phyloP scores from a whole-genome alignment of 2,113 vertebrate genomes.

The Athene cunicularia region DNA sequence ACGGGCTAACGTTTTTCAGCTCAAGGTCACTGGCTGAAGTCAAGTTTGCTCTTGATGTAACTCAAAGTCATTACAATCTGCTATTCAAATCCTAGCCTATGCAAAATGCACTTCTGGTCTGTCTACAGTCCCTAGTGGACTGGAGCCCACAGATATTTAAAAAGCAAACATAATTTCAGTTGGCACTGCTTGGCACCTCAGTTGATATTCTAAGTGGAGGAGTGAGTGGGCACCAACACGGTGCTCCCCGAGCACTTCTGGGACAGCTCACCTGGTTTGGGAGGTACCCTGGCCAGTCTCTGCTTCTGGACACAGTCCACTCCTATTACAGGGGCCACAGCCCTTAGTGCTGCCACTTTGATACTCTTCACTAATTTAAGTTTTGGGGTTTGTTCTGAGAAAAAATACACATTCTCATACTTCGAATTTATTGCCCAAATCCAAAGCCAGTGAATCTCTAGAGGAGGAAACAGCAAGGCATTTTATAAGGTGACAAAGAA shows the following conservation, averaged over 20 bases:
- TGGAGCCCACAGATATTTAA: background rate
- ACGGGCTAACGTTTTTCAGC: background rate
- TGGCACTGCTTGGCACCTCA: background rate
- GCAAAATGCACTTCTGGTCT: background rate
- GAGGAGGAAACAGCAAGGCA: background rate
- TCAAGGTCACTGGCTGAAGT: slow-evolving; percentile 46
- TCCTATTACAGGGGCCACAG: background rate
- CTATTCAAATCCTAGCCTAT: background rate
- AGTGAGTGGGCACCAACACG: background rate
- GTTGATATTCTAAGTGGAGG: background rate
- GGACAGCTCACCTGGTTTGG: background rate
- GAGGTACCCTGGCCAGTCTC: background rate
- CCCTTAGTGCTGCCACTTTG: background rate
- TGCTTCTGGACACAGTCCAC: background rate
- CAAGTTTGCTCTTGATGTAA: background rate
- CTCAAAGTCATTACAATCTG: slow-evolving; percentile 52
- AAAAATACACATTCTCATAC: background rate
- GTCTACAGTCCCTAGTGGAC: background rate
- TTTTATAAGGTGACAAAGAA: background rate
- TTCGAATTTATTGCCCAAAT: background rate
- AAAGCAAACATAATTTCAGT: background rate
- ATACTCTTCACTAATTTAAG: background rate
- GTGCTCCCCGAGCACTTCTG: background rate
- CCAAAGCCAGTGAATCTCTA: background rate
- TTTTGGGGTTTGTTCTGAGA: background rate